These are phyloP conservation scores for Taurulus bubalis DNA, from an alignment of 2,113 vertebrate species.

Conservation along the genomic window DNA sequence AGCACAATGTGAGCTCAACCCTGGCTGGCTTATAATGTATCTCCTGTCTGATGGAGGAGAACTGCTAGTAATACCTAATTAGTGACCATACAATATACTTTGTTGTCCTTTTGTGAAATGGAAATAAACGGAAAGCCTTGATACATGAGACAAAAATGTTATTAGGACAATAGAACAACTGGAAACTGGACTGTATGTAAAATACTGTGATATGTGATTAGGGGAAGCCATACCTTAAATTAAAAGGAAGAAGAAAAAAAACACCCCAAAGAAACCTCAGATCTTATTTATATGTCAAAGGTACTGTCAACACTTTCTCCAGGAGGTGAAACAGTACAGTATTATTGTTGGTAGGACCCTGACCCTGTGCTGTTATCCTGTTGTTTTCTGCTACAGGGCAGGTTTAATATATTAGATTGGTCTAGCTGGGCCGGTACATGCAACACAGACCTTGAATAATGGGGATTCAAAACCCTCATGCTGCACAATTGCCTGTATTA, in stretches of 20 bases:
- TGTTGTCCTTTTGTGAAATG: neutral
- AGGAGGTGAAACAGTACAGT: neutral
- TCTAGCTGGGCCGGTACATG: neutral
- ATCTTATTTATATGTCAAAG: neutral
- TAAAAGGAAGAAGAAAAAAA: neutral
- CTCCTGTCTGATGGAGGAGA: slow-evolving; percentile 20
- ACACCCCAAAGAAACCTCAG: neutral
- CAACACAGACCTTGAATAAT: neutral
- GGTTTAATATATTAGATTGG: neutral
- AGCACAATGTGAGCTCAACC: slow-evolving; percentile 43
- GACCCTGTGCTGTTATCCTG: neutral
- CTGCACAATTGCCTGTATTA: neutral
- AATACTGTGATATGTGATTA: neutral
- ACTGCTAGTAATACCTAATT: neutral
- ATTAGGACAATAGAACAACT: no score
- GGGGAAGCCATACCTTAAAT: neutral
- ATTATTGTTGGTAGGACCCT: neutral
- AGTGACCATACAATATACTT: neutral
- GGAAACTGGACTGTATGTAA: neutral
- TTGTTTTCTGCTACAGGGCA: neutral
- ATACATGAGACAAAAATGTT: neutral
- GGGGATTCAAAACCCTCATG: neutral
- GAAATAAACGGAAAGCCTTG: neutral
- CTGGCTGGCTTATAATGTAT: slow-evolving; percentile 13
- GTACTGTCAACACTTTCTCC: slow-evolving; percentile 1